These are phyloP conservation scores for Syngnathoides biaculeatus DNA, from an alignment of 2,113 vertebrate species.

Conservation along the genomic window DNA sequence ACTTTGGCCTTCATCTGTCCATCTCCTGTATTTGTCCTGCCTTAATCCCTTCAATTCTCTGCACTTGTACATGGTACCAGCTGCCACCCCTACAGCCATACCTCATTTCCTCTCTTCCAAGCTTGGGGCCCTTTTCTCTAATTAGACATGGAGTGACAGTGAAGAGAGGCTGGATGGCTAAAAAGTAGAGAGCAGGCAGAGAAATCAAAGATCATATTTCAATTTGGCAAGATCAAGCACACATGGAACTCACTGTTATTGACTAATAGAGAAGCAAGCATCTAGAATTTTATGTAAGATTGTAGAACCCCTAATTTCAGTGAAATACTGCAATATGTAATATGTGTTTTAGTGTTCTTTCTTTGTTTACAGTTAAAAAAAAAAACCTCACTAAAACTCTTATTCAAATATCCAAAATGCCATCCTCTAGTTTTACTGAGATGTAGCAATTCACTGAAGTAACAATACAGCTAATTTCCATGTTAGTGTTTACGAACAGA, in stretches of 20 bases:
- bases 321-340: neutral
- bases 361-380: no score
- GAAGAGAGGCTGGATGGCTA: neutral
- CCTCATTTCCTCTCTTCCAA: conserved; percentile 48
- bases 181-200: conserved; percentile 14
- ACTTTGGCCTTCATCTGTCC: conserved; percentile 61
- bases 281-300: neutral
- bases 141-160: conserved; percentile 8
- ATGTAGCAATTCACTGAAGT: neutral
- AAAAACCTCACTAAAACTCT: neutral
- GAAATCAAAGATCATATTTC: conserved; percentile 37
- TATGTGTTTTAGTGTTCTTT: neutral
- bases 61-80: conserved; percentile 47
- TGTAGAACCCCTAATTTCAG: neutral
- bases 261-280: neutral
- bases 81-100: conserved; percentile 53
- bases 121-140: conserved; percentile 19
- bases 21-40: conserved; percentile 48
- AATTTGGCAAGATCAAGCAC: conserved; percentile 13
- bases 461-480: no score
- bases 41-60: conserved; percentile 36
- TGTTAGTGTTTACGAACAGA: no score
- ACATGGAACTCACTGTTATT: conserved; percentile 1
- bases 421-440: neutral
- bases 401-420: neutral